Evolutionary conservation across 92 coral and sea anemone genomes (phyloP).

Genomic region (Epizoanthus ramosus): DNA sequence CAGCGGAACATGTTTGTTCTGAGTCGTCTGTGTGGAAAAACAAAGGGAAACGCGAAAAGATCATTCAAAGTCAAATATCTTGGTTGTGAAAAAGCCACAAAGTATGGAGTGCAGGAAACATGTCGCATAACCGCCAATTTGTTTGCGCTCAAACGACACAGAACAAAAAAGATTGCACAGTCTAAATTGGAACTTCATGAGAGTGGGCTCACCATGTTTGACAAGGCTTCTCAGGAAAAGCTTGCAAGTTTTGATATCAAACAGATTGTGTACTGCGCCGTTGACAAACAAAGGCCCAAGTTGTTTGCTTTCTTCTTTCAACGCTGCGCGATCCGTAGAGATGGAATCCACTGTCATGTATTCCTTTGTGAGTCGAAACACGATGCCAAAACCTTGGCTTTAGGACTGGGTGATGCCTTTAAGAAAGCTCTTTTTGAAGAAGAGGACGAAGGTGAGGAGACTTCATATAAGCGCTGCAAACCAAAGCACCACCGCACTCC

Average conservation of each 20-base stretch:
- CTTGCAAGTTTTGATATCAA: slow-evolving; percentile 24
- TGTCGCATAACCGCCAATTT: slow-evolving; percentile 40
- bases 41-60: not conserved
- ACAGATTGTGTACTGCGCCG: slow-evolving; percentile 47
- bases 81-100: slow-evolving; percentile 38
- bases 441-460: not conserved
- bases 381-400: slow-evolving; percentile 44
- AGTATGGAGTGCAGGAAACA: slow-evolving; percentile 40
- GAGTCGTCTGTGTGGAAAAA: not conserved
- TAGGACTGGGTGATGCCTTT: not conserved
- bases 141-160: slow-evolving; percentile 23
- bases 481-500: too few species aligned
- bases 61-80: slow-evolving; percentile 18
- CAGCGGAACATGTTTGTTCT: not conserved
- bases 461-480: too few species aligned
- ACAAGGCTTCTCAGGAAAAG: not conserved
- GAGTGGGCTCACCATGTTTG: slow-evolving; percentile 17
- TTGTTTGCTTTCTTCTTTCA: slow-evolving; percentile 50
- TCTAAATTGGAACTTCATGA: slow-evolving; percentile 14
- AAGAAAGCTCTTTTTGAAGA: not conserved
- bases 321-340: slow-evolving; percentile 24
- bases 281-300: slow-evolving; percentile 42
- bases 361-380: slow-evolving; percentile 41
- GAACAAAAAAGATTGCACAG: not conserved
- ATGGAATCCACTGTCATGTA: slow-evolving; percentile 49